These are phyloP conservation scores for Panagrolaimus sp. DNA, from an alignment of 1,140 invertebrate genomes.

Conservation along the genomic window DNA sequence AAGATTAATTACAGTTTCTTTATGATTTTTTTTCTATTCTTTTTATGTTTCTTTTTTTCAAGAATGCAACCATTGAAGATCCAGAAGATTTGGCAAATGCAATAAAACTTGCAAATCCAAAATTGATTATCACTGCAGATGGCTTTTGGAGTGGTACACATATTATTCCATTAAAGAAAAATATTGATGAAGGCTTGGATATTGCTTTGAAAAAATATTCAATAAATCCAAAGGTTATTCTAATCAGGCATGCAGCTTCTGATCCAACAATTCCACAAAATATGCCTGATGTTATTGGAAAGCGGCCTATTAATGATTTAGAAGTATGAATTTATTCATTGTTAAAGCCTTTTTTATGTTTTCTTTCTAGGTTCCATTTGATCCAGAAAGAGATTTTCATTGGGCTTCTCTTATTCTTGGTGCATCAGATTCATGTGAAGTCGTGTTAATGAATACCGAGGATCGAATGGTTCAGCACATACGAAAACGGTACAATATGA, in stretches of 20 bases:
- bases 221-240: background rate
- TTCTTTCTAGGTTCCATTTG: slow-evolving; percentile 21
- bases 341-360: background rate
- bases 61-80: slow-evolving; percentile 11
- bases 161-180: slow-evolving; percentile 13
- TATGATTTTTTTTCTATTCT: background rate
- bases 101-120: slow-evolving; percentile 19
- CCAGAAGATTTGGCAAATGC: slow-evolving; percentile 18
- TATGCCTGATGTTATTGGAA: slow-evolving; percentile 1
- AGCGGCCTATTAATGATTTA: slow-evolving; percentile 4
- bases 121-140: slow-evolving; percentile 25
- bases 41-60: background rate
- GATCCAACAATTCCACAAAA: slow-evolving; percentile 2
- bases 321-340: background rate
- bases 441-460: slow-evolving; percentile 21
- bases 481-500: background rate
- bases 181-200: slow-evolving; percentile 22
- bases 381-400: slow-evolving; percentile 15
- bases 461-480: slow-evolving; percentile 19
- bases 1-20: background rate
- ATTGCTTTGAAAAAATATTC: slow-evolving; percentile 10
- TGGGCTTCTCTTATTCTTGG: slow-evolving; percentile 26
- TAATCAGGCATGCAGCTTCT: background rate
- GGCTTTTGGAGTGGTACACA: slow-evolving; percentile 23
- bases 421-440: slow-evolving; percentile 17